phyloP scores from a whole-genome alignment of 2,113 vertebrate genomes.

The Corythaeola cristata region DNA sequence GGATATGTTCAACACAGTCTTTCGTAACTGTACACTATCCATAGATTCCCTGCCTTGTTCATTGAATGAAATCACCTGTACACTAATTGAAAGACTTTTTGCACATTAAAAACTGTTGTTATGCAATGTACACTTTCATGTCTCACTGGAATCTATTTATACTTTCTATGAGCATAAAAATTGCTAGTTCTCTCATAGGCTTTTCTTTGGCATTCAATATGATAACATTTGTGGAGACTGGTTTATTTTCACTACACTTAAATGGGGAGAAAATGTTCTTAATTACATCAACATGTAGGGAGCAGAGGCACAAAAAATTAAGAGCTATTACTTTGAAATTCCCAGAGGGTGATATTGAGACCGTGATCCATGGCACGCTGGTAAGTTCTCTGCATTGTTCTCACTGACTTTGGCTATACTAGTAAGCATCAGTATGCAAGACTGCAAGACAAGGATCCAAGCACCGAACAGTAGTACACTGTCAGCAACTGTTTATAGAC shows the following conservation, averaged over 20 bases:
- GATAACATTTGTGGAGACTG: neutral
- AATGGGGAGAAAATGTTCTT: neutral
- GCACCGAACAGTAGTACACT: neutral
- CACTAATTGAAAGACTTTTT: neutral
- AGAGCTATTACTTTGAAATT: neutral
- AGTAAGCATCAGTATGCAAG: neutral
- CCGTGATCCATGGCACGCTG: fast-evolving
- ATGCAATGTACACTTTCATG: neutral
- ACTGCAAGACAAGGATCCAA: neutral
- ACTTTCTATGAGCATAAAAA: neutral
- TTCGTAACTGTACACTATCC: neutral
- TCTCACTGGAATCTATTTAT: neutral
- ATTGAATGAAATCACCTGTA: neutral
- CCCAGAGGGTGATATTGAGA: neutral
- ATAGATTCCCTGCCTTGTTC: neutral
- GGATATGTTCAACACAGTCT: neutral
- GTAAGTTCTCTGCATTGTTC: neutral
- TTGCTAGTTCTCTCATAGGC: neutral
- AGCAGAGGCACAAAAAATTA: neutral
- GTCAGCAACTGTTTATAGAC: neutral
- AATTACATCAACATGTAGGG: neutral
- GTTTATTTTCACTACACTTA: neutral
- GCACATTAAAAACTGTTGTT: neutral
- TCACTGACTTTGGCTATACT: neutral
- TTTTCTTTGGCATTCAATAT: neutral